Evolutionary conservation across 2,888 invertebrate genomes (phyloP).

Genomic region (Lysandra coridon): DNA sequence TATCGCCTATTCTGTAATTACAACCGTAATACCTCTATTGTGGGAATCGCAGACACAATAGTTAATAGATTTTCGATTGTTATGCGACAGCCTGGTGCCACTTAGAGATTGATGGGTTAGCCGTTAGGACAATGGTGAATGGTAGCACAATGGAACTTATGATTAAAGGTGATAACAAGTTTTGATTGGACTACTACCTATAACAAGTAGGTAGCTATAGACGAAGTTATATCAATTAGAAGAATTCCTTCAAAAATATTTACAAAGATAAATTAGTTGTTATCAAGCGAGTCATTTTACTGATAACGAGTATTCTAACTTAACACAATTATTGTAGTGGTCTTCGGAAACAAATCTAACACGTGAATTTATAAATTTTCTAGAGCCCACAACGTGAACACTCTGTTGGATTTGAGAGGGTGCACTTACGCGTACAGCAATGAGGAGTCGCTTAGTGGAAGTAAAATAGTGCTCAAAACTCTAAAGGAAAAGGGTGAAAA

Average conservation of each 20-base stretch:
- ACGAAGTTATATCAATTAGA: conserved; percentile 15
- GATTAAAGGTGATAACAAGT: neutral
- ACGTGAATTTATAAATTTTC: conserved; percentile 42
- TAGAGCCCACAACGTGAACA: conserved; percentile 79
- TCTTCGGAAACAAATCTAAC: conserved; percentile 42
- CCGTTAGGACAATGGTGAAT: neutral
- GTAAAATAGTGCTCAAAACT: conserved; percentile 75
- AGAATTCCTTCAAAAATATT: conserved; percentile 48
- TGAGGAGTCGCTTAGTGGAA: conserved; percentile 78
- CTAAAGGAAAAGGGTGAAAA: conserved; percentile 80
- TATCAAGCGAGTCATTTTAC: conserved; percentile 71
- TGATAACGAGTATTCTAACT: conserved; percentile 61
- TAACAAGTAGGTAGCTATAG: neutral
- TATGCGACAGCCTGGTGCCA: too few relatives aligned
- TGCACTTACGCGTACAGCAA: conserved; percentile 78
- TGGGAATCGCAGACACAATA: too few relatives aligned
- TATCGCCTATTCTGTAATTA: neutral
- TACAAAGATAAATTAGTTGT: conserved; percentile 65
- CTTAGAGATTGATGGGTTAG: too few relatives aligned
- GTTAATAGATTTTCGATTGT: too few relatives aligned
- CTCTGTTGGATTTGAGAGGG: conserved; percentile 79
- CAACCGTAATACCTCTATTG: neutral
- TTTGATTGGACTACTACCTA: neutral
- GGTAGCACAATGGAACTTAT: neutral
- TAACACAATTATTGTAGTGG: conserved; percentile 57